phyloP scores from a whole-genome alignment of 1,140 invertebrate genomes.

The Periplaneta americana region DNA sequence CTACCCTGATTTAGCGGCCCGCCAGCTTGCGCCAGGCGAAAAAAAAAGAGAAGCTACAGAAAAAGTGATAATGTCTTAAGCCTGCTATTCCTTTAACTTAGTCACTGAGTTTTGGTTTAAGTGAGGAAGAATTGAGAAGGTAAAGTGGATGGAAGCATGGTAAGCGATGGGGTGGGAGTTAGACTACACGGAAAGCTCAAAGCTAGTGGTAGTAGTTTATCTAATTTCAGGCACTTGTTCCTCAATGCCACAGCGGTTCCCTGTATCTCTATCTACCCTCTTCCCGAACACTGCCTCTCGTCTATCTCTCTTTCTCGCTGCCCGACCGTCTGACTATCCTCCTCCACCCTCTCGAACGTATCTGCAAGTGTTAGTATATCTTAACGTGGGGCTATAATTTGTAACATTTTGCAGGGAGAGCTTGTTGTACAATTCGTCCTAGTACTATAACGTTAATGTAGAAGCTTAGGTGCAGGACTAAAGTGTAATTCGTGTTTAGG shows the following conservation, averaged over 20 bases:
- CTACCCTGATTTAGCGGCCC: neutral
- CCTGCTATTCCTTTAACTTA: neutral
- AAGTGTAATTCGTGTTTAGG: neutral
- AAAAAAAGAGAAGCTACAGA: neutral
- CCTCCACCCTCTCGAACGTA: neutral
- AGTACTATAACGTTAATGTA: neutral
- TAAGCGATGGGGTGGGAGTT: neutral
- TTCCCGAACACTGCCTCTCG: no score
- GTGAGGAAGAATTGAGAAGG: conserved; percentile 2
- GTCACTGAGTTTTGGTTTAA: conserved; percentile 1
- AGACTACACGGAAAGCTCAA: neutral
- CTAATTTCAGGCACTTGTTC: conserved; percentile 3
- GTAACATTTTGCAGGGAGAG: neutral
- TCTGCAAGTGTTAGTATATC: neutral
- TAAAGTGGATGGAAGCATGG: neutral
- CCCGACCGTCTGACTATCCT: neutral
- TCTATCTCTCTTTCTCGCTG: no score
- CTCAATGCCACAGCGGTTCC: neutral
- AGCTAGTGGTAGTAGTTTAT: conserved; percentile 8
- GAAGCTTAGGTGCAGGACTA: neutral
- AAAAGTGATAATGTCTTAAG: conserved; percentile 17
- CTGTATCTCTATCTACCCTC: neutral
- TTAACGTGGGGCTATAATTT: neutral
- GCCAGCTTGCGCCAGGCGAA: neutral
- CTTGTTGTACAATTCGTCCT: neutral